phyloP scores from a whole-genome alignment of 2,113 vertebrate species.

The Spermophilus dauricus region DNA sequence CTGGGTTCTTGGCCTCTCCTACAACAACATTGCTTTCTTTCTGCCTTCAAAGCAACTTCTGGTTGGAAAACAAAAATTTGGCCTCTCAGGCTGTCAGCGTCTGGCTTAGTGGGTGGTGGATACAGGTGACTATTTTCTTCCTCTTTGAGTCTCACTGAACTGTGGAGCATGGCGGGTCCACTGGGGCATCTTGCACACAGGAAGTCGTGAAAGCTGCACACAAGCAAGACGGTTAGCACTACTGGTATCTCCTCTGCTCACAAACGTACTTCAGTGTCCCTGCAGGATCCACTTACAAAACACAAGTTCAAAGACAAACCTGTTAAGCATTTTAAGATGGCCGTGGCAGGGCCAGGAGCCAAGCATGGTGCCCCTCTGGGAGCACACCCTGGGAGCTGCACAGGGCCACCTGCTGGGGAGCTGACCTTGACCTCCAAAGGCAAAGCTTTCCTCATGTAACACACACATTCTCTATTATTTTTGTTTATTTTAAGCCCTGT shows the following conservation, averaged over 20 bases:
- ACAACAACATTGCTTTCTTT: neutral
- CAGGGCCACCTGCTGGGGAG: neutral
- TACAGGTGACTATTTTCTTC: neutral
- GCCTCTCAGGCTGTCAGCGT: neutral
- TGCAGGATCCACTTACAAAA: neutral
- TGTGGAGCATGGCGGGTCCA: accelerated
- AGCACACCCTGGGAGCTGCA: neutral
- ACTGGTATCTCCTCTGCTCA: neutral
- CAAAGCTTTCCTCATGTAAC: neutral
- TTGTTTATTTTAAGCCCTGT: neutral
- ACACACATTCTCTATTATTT: neutral
- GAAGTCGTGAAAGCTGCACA: accelerated
- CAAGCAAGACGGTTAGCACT: neutral
- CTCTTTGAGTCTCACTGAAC: neutral
- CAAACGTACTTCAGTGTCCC: accelerated
- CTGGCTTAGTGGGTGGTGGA: neutral
- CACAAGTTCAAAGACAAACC: neutral
- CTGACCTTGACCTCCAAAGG: neutral
- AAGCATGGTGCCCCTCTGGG: no score
- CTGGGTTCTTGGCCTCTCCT: neutral
- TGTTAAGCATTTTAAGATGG: neutral
- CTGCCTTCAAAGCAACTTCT: neutral
- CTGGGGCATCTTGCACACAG: neutral
- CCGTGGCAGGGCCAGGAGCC: neutral
- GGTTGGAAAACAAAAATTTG: neutral